A percentile compares a stretch with the other conserved stretches of the same genome.
phyloP scores from a whole-genome alignment of 2,888 invertebrate species.

The Tanytarsus gracilentus region DNA sequence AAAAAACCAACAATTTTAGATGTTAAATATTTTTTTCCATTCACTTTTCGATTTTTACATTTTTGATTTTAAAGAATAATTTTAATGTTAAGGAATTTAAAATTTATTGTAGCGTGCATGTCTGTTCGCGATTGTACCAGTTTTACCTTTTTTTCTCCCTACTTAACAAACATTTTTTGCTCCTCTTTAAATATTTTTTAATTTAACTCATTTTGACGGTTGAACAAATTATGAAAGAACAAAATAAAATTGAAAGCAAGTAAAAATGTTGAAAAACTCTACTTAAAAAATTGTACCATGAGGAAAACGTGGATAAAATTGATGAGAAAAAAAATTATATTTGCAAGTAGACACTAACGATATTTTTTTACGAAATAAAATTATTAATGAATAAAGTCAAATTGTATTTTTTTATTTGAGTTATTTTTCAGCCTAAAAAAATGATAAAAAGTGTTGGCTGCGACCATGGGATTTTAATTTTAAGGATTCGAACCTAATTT shows the following conservation, averaged over 20 bases:
- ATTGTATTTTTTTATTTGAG: neutral
- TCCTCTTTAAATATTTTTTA: neutral
- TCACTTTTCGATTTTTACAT: neutral
- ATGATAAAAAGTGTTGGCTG: no score
- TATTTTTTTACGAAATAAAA: slow-evolving; percentile 28
- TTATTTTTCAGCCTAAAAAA: neutral
- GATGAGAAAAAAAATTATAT: slow-evolving; percentile 15
- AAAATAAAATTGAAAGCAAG: neutral
- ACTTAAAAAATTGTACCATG: slow-evolving; percentile 8
- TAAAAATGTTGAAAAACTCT: slow-evolving; percentile 21
- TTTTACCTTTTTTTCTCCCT: neutral
- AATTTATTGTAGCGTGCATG: neutral
- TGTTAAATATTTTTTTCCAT: neutral
- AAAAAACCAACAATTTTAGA: slow-evolving; percentile 22
- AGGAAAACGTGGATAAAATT: neutral
- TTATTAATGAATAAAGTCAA: neutral
- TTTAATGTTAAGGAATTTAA: neutral
- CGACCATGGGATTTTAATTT: no score
- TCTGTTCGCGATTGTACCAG: neutral
- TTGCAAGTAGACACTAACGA: slow-evolving; percentile 21
- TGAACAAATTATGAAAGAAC: neutral
- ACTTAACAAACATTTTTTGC: no score
- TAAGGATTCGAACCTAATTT: no score
- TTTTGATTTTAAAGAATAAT: neutral
- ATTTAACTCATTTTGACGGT: neutral